These are phyloP conservation scores for Campoplex capitator DNA, from an alignment of 2,888 invertebrate genomes.

Conservation along the genomic window DNA sequence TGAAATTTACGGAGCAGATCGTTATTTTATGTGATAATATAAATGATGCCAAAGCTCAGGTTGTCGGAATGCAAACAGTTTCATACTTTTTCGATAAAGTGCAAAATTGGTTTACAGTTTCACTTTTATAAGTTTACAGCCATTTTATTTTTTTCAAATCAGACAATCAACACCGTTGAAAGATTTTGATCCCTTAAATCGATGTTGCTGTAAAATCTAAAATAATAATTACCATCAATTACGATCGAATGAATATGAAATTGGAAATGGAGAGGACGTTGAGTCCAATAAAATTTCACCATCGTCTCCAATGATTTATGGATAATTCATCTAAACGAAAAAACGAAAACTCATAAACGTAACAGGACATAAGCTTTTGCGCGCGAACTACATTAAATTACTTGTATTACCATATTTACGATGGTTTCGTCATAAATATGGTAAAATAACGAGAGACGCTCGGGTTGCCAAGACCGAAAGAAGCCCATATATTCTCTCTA, in stretches of 20 bases:
- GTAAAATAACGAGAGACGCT: constrained; percentile 16
- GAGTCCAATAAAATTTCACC: not conserved
- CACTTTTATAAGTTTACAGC: too few relatives aligned
- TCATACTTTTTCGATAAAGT: too few relatives aligned
- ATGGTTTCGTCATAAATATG: constrained; percentile 12
- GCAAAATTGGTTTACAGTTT: too few relatives aligned
- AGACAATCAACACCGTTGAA: not conserved
- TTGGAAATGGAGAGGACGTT: not conserved
- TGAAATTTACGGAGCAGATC: too few relatives aligned
- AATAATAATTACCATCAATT: not conserved
- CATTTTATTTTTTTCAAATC: too few relatives aligned
- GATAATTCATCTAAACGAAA: not conserved
- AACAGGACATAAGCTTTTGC: not conserved
- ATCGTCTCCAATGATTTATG: not conserved
- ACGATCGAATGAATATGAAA: not conserved
- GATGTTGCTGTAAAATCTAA: not conserved
- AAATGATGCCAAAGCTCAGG: too few relatives aligned
- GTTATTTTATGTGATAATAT: too few relatives aligned
- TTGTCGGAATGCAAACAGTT: too few relatives aligned
- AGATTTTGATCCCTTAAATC: not conserved
- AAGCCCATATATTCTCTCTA: not conserved
- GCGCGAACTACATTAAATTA: not conserved
- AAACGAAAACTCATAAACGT: not conserved
- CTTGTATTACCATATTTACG: constrained; percentile 11
- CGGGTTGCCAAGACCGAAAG: not conserved